Conservation (phyloP, 2,113 vertebrate species). For the Enhydra lutris region DNA sequence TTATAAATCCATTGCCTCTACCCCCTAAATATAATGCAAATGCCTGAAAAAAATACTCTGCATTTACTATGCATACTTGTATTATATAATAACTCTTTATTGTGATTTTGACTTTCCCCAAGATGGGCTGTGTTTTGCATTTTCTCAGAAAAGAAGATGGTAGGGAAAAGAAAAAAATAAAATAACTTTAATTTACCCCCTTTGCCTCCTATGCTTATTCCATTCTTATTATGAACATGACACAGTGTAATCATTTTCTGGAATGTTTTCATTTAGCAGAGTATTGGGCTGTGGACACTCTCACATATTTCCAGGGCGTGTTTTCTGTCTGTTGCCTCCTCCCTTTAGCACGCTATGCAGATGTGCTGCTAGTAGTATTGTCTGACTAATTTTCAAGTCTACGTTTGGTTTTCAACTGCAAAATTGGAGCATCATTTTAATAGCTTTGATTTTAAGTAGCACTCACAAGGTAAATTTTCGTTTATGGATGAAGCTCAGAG, state of each 20-base stretch:
- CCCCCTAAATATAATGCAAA: background rate
- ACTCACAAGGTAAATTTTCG: background rate
- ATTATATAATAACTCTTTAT: background rate
- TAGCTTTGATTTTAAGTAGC: background rate
- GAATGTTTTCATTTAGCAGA: slow-evolving; percentile 21
- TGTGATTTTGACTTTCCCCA: background rate
- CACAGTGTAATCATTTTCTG: background rate
- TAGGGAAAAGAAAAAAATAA: rapidly evolving
- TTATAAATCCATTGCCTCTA: background rate
- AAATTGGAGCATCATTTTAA: background rate
- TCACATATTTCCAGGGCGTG: background rate
- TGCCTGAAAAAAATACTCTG: background rate
- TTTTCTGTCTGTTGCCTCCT: background rate
- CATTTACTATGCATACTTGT: background rate
- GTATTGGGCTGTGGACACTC: background rate
- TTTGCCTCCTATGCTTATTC: background rate
- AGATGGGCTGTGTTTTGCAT: background rate
- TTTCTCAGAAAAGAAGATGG: slow-evolving; percentile 1
- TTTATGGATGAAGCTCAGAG: background rate
- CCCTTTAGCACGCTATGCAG: slow-evolving; percentile 37
- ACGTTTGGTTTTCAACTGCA: slow-evolving; percentile 17
- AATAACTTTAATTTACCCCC: background rate
- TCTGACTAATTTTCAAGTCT: slow-evolving; percentile 32
- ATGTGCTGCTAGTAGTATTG: background rate
- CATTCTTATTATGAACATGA: background rate